Base-by-base conservation (phyloP, 2,797 vertebrate genomes). In the Rachycentron canadum region DNA sequence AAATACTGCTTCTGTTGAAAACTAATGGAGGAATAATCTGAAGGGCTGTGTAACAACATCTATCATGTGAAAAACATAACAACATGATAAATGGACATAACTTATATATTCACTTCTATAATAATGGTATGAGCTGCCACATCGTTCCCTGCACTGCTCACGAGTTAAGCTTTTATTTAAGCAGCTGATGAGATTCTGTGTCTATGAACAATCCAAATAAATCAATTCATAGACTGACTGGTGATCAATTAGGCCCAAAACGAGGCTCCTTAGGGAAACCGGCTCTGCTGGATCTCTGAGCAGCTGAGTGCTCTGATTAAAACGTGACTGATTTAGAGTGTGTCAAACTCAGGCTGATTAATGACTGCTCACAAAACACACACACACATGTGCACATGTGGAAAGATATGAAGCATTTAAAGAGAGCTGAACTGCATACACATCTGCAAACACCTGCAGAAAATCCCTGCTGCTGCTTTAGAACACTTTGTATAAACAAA, bases 231-330 rank as follows among this genome's bases (percentile, higher is more conserved):
- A 36, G 73, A 68, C 76, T 79, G 83, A 72, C 75, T 43, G 82
- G 56, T 65, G 77, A 85, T 91, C 87, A 88, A 84, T 89, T 86
- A 84, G 70, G 68, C 36, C 69, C 67, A 56, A 65, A 71, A 69
- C 21, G 16, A 52, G 61, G 67, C 61, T 76, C 87, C 87, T 62
- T 64, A 50, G 83, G 83, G 83, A 88, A 57, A 16, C 60, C 12
- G 63, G 62, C 50, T 69, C 68, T 7, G 45, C 10, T 71, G 73
- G 78, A 78, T 70, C 76, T 75, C 60, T 38, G 16, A 50, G 71
- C 62, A 59, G 78, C 74, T 26, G 62, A 66, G 0, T 26, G 25
- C 71, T 84, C 69, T 84, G 86, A 89, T 86, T 90, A 92, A 81
- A 89, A 75, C 71, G 70, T 83, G 86, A 69, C 52, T 78, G 84